Percentiles rank a stretch among this genome's conserved stretches.
phyloP scores from a whole-genome alignment of 2,888 invertebrate species.

The Mantis religiosa region DNA sequence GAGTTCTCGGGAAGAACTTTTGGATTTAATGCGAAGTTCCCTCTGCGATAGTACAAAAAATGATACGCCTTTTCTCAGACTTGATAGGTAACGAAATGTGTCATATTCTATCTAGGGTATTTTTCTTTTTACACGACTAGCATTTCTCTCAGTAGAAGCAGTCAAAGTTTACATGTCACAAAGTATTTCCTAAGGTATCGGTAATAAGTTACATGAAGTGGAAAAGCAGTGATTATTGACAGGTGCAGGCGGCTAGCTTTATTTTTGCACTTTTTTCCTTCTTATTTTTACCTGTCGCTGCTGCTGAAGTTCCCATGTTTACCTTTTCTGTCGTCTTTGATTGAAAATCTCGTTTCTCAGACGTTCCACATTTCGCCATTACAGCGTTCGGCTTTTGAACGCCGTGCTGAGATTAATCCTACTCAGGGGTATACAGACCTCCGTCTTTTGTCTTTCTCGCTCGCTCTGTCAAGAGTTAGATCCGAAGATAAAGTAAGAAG shows the following conservation, averaged over 20 bases:
- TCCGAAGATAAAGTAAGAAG: too few species aligned
- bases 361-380: background rate
- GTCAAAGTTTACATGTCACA: background rate
- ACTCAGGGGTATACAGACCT: background rate
- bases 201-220: background rate
- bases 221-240: background rate
- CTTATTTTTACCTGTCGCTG: background rate
- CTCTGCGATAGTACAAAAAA: too few species aligned
- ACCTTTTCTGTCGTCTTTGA: conserved; percentile 1
- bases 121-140: too few species aligned
- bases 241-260: background rate
- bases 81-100: too few species aligned
- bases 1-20: too few species aligned
- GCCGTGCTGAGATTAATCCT: background rate
- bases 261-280: background rate
- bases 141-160: background rate
- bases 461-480: too few species aligned
- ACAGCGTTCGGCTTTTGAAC: background rate
- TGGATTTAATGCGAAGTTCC: too few species aligned
- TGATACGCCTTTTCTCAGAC: too few species aligned
- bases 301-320: background rate
- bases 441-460: too few species aligned
- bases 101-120: too few species aligned
- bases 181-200: background rate
- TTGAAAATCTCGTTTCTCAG: background rate